Evolutionary conservation across 2,888 invertebrate genomes (phyloP).

Genomic region (Opisthograptis luteolata): DNA sequence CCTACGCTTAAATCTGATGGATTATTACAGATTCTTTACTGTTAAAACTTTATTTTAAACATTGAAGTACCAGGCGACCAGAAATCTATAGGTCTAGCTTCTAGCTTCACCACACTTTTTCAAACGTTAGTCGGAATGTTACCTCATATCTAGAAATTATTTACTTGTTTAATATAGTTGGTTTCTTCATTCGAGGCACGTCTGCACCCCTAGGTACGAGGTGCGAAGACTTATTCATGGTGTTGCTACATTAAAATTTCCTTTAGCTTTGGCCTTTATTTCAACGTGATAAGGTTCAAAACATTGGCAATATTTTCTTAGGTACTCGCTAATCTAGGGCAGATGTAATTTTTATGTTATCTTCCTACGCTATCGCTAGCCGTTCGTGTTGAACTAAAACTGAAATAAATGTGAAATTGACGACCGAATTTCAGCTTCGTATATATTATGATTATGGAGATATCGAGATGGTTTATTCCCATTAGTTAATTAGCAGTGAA

Average conservation of each 20-base stretch:
- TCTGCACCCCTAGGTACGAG: constrained; percentile 37
- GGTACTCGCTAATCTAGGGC: constrained; percentile 23
- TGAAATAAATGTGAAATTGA: no score
- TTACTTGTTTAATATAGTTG: constrained; percentile 65
- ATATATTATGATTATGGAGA: no score
- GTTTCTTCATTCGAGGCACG: constrained; percentile 54
- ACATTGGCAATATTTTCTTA: neutral
- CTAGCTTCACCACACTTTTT: no score
- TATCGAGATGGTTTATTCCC: no score
- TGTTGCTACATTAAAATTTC: constrained; percentile 31
- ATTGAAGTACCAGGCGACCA: no score
- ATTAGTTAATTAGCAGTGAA: no score
- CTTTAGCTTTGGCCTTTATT: constrained; percentile 18
- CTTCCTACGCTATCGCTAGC: constrained; percentile 17
- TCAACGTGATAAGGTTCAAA: constrained; percentile 24
- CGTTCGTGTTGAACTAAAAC: constrained; percentile 13
- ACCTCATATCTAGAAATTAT: constrained; percentile 66
- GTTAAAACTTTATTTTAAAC: no score
- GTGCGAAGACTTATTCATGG: constrained; percentile 43
- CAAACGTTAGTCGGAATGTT: neutral
- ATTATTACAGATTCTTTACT: no score
- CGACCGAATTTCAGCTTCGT: no score
- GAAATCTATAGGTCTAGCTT: no score
- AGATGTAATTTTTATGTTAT: constrained; percentile 36
- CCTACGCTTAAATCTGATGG: no score